Percentiles rank a stretch among this genome's conserved stretches.
These are phyloP conservation scores for Eupelmus urozonus DNA, from an alignment of 2,888 invertebrate genomes.

Conservation along the genomic window DNA sequence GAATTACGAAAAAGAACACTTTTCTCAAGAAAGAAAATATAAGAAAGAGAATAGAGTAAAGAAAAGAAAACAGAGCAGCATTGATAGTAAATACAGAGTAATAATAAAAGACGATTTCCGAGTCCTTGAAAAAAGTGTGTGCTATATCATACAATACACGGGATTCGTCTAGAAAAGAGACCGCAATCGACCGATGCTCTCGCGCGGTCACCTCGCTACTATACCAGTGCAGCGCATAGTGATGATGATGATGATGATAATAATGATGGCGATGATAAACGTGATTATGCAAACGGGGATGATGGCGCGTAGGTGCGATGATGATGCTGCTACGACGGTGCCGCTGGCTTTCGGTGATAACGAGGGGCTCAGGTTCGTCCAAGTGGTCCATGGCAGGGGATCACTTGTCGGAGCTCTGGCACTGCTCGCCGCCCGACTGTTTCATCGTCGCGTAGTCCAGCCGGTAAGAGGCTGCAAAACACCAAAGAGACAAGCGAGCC, in stretches of 20 bases:
- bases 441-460: conserved; percentile 76
- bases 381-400: conserved; percentile 73
- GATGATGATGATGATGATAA: conserved; percentile 61
- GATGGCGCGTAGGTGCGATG: conserved; percentile 48
- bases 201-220: conserved; percentile 59
- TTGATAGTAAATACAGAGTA: conserved; percentile 44
- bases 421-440: conserved; percentile 73
- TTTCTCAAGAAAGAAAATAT: conserved; percentile 25
- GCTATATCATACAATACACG: conserved; percentile 33
- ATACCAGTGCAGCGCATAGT: conserved; percentile 63
- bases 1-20: conserved; percentile 58
- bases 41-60: conserved; percentile 21
- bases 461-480: conserved; percentile 77
- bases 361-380: conserved; percentile 14
- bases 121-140: conserved; percentile 32
- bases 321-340: background rate
- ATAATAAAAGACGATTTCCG: conserved; percentile 40
- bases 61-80: conserved; percentile 29
- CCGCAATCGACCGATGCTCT: conserved; percentile 29
- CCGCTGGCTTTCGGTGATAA: background rate
- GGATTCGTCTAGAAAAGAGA: conserved; percentile 34
- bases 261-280: conserved; percentile 59
- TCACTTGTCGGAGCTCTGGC: conserved; percentile 77
- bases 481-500: conserved; percentile 16
- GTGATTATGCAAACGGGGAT: conserved; percentile 50